Evolutionary conservation across 2,113 vertebrate genomes (phyloP), one percentile per base, ranked within the genome.

Genomic region (Hemicordylus capensis): DNA sequence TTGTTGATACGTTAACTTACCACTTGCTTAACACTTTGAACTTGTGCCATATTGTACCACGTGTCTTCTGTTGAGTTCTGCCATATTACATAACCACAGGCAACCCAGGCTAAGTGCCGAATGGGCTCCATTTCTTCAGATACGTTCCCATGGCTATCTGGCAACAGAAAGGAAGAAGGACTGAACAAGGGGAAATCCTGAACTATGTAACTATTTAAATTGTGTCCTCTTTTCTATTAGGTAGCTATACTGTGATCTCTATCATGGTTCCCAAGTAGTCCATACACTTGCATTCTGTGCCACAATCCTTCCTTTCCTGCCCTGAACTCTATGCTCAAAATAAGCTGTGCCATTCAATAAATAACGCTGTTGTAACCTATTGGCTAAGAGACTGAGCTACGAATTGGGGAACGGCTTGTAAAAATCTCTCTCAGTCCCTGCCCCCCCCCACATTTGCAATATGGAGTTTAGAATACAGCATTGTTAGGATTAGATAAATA

Each of bases 51-150:
- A 54, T 97, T 97, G 92, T 97, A 97, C 69, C 95, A 94, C 0
- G 98, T 98, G 79, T 96, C 91, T 90, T 99, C 98, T 1, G 94
- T 98, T 14, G 98, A 98, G 85, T 98, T 97, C 20, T 96, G 96
- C 95, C 98, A 97, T 95, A 96, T 97, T 84, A 98, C 48, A 0
- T 96, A 97, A 90, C 98, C 97, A 80, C 97, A 94, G 69, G 97
- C 98, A 1, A 89, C 96, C 12, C 64, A 85, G 2, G 96, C 97
- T 4, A 99, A 95, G 80, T 96, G 92, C 94, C 83, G 94, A 80
- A 99, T 46, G 34, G 98, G 98, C 87, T 96, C 89, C 97, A 98
- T 96, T 76, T 96, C 96, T 0, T 96, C 95, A 66, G 96, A n/a
- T 2, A 98, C 51, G n/a, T 96, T 93, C 61, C 99, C 98, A 0